These are phyloP conservation scores for Coendou prehensilis DNA, from an alignment of 2,797 vertebrate genomes.

Conservation along the genomic window DNA sequence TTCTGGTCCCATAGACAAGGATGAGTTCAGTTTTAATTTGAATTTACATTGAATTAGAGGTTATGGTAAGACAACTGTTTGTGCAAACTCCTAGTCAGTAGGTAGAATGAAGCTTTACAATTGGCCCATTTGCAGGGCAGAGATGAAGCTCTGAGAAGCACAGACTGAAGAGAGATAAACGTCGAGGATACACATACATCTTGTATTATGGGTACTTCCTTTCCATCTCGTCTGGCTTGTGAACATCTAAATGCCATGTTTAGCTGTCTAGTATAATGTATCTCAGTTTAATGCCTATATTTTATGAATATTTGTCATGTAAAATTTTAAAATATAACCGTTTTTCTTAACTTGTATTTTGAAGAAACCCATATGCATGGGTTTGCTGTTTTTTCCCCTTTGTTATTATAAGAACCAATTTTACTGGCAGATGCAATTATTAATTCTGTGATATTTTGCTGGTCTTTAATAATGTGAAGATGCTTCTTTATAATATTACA, in stretches of 20 bases:
- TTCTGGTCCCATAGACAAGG: not conserved
- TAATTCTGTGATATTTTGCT: not conserved
- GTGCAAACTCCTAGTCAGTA: not conserved
- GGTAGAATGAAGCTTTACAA: not conserved
- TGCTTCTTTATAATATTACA: not conserved
- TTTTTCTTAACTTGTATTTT: constrained; percentile 14
- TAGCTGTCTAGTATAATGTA: not conserved
- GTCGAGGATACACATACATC: not conserved
- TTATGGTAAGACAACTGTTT: not conserved
- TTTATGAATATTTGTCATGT: not conserved
- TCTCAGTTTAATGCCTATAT: not conserved
- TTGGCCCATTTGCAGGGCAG: not conserved
- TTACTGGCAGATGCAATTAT: not conserved
- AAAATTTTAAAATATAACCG: constrained; percentile 16
- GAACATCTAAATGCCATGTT: not conserved
- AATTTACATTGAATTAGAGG: not conserved
- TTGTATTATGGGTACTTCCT: not conserved
- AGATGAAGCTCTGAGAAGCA: not conserved
- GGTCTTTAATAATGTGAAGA: not conserved
- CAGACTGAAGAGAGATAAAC: not conserved
- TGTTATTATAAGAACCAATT: not conserved
- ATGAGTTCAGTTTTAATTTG: not conserved
- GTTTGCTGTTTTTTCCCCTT: not conserved
- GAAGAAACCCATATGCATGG: not conserved
- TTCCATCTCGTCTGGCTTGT: not conserved